A percentile compares a stretch with the other conserved stretches of the same genome.
Evolutionary conservation across 2,113 vertebrate genomes (phyloP).

Genomic region (Dermatemys mawii): DNA sequence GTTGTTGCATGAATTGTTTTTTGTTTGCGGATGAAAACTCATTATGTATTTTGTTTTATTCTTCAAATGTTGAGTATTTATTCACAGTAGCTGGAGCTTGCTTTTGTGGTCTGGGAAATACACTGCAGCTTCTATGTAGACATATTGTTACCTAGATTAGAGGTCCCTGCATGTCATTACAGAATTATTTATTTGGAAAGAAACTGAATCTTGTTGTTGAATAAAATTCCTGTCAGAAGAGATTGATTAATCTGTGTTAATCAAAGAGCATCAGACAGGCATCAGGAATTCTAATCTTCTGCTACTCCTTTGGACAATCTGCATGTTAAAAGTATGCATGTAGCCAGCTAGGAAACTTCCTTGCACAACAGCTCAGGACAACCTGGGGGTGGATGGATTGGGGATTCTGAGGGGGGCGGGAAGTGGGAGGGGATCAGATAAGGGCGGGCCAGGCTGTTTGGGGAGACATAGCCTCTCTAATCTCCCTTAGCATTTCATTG

Average conservation of each 20-base stretch:
- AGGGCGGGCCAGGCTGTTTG: too few relatives aligned
- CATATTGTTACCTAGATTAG: neutral
- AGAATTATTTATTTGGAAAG: neutral
- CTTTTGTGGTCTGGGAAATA: neutral
- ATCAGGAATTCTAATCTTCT: neutral
- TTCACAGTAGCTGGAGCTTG: neutral
- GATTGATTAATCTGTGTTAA: too few relatives aligned
- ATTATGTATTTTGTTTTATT: neutral
- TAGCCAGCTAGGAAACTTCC: neutral
- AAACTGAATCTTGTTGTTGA: neutral
- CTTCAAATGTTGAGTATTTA: neutral
- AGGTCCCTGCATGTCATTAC: neutral
- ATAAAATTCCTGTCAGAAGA: neutral
- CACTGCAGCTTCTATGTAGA: neutral
- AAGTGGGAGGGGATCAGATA: too few relatives aligned
- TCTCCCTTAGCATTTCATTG: too few relatives aligned
- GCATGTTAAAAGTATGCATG: neutral
- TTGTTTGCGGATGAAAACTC: neutral
- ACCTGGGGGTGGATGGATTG: too few relatives aligned
- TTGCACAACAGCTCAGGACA: neutral
- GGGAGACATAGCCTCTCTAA: too few relatives aligned
- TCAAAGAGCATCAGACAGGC: neutral
- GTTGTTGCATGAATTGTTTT: neutral
- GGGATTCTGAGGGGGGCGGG: too few relatives aligned
- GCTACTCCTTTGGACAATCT: neutral